phyloP scores from a whole-genome alignment of 2,797 vertebrate genomes.

The Dermochelys coriacea region DNA sequence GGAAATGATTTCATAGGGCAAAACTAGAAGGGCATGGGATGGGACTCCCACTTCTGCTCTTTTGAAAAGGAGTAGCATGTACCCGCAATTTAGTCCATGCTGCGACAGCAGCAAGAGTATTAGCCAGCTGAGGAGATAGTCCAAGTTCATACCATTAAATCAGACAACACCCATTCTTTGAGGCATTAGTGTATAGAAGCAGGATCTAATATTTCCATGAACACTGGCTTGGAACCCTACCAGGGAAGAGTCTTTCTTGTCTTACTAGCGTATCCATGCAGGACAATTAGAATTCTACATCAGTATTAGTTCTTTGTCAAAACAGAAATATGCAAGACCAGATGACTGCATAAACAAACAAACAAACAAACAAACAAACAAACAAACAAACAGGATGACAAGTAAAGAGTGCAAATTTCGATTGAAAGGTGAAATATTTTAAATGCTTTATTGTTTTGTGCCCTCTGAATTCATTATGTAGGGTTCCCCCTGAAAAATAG shows the following conservation, averaged over 20 bases:
- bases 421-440: background rate
- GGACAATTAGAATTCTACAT: accelerated
- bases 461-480: background rate
- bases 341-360: background rate
- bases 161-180: background rate
- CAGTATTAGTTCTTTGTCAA: background rate
- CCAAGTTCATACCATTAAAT: background rate
- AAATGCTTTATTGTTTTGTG: background rate
- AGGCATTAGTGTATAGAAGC: background rate
- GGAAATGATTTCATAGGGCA: background rate
- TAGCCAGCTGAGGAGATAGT: background rate
- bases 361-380: background rate
- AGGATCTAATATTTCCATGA: background rate
- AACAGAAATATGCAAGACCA: background rate
- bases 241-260: accelerated
- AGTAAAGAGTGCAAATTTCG: background rate
- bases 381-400: background rate
- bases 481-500: background rate
- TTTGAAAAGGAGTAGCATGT: background rate
- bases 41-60: background rate
- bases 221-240: background rate
- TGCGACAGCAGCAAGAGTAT: background rate
- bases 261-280: background rate
- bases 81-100: background rate
- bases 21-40: background rate